phyloP scores from a whole-genome alignment of 2,797 vertebrate genomes.

The Prionace glauca region DNA sequence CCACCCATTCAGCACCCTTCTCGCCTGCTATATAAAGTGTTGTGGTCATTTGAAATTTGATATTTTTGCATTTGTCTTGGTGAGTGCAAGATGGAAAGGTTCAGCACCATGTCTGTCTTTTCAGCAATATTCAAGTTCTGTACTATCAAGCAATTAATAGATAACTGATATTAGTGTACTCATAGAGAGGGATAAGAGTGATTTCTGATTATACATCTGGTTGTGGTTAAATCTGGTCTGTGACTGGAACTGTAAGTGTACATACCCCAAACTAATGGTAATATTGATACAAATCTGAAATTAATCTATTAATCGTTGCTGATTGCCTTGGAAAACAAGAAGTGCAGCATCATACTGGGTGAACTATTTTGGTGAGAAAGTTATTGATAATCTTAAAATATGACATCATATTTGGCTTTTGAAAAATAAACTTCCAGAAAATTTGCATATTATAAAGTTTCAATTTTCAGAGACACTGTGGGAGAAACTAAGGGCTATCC shows the following conservation, averaged over 20 bases:
- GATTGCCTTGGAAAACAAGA: background rate
- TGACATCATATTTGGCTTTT: background rate
- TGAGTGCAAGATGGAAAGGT: no score
- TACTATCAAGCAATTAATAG: background rate
- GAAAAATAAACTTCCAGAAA: background rate
- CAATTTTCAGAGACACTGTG: background rate
- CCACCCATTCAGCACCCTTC: no score
- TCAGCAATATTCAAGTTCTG: no score
- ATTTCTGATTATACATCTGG: background rate
- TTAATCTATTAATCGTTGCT: background rate
- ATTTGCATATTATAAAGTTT: background rate
- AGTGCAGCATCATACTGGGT: background rate
- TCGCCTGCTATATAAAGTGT: no score
- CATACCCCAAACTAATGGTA: background rate
- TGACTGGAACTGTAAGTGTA: background rate
- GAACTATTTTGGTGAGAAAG: background rate
- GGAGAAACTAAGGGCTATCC: background rate
- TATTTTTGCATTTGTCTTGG: no score
- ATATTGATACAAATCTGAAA: background rate
- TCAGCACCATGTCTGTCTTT: no score
- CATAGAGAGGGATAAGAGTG: background rate
- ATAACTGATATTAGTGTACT: background rate
- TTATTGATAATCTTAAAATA: background rate
- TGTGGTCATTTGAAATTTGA: no score
- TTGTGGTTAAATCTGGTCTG: background rate